phyloP scores from a whole-genome alignment of 1,140 invertebrate genomes.

The Drosophila cardini region DNA sequence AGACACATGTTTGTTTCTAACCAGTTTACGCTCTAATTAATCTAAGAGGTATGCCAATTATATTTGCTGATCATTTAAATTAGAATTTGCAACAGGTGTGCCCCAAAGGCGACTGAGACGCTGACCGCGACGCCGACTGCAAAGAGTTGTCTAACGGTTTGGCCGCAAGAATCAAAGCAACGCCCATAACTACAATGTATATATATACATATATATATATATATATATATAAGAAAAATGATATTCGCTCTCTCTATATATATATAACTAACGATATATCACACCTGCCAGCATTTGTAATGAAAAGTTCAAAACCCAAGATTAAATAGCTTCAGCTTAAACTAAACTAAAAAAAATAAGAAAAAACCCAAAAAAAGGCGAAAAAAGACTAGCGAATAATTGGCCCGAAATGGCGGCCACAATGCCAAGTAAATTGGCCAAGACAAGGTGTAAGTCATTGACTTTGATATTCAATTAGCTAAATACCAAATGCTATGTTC shows the following conservation, averaged over 20 bases:
- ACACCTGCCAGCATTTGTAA: constrained; percentile 38
- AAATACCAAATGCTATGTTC: constrained; percentile 65
- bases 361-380: background rate
- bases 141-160: constrained; percentile 67
- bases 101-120: constrained; percentile 26
- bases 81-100: constrained; percentile 76
- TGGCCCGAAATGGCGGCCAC: constrained; percentile 72
- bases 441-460: constrained; percentile 76
- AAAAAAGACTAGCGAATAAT: constrained; percentile 57
- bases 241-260: background rate
- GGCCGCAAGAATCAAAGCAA: constrained; percentile 40
- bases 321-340: constrained; percentile 42
- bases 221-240: background rate
- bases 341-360: constrained; percentile 10
- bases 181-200: constrained; percentile 24
- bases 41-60: constrained; percentile 61
- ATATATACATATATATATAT: constrained; percentile 17
- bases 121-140: constrained; percentile 3
- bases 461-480: constrained; percentile 80
- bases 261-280: constrained; percentile 32
- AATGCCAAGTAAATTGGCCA: constrained; percentile 63
- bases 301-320: constrained; percentile 71
- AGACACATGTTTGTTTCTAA: constrained; percentile 24
- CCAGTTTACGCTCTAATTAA: constrained; percentile 72
- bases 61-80: constrained; percentile 70